Evolutionary conservation across 2,113 vertebrate genomes (phyloP), one percentile per base, ranked within the genome.

Genomic region (Arothron firmamentum): DNA sequence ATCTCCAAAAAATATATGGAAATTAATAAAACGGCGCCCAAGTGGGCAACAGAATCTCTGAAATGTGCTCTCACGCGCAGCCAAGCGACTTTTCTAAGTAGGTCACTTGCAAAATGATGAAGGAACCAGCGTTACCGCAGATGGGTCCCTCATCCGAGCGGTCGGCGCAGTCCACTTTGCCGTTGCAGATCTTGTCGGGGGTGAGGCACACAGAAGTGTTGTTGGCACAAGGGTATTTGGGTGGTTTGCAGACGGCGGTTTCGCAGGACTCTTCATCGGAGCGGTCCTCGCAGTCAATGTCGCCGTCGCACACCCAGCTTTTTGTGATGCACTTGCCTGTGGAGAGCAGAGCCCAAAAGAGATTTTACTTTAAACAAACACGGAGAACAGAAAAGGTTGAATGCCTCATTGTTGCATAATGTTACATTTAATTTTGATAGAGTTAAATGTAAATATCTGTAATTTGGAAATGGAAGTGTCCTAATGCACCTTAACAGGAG

Each of bases 311-410:
- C 6, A 98, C 93, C 97, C 97, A 99, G 56, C 93, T 95, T 88
- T 95, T 97, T 84, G 95, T 99, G 91, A 99, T 95, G 78, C 97
- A 99, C 88, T 96, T 96, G 85, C 97, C 97, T 99, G 84, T 69
- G 52, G 25, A 52, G 16, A n/a, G 34, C n/a, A 19, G 17, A 19
- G n/a, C n/a, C 15, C 14, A 7, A 14, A 14, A 45, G 16, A 45
- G 14, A 17, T 45, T 17, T 16, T 45, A 17, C 16, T 45, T 45
- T 34, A 19, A 48, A 49, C 7, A 48, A 48, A 48, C 16, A 48
- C 7, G 7, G 10, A 48, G 16, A n/a, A 17, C n/a, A 47, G n/a
- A 47, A 47, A 47, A n/a, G 14, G n/a, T 17, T 47, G 3, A 2
- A 16, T 8, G 45, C 15, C 5, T 47, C 45, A 47, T 47, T 7